These are phyloP conservation scores for Oophaga sylvatica DNA, from an alignment of 2,797 vertebrate species.

Conservation along the genomic window DNA sequence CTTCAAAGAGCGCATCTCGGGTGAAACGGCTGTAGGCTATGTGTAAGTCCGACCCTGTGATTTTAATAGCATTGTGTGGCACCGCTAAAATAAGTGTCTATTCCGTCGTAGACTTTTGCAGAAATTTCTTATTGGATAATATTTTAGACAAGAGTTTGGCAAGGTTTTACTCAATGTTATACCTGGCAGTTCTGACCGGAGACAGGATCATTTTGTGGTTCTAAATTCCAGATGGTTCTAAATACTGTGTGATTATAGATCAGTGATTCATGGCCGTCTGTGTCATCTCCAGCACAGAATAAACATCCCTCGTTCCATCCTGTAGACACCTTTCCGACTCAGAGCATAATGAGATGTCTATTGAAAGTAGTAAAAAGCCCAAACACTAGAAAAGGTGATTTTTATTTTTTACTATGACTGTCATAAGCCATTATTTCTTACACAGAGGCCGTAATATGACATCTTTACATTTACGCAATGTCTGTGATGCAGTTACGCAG, in stretches of 20 bases:
- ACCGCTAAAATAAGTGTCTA: no score
- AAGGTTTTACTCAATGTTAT: not conserved
- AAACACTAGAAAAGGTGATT: not conserved
- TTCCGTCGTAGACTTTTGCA: not conserved
- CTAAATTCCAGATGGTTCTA: not conserved
- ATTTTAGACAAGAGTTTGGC: slow-evolving; percentile 13
- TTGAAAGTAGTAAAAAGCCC: not conserved
- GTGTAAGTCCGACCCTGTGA: no score
- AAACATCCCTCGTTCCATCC: slow-evolving; percentile 4
- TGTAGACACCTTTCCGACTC: not conserved
- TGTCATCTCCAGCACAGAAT: slow-evolving; percentile 9
- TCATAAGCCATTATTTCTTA: not conserved
- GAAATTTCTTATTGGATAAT: not conserved
- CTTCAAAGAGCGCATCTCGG: no score
- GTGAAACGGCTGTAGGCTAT: no score
- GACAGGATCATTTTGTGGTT: slow-evolving; percentile 18
- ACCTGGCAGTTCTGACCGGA: slow-evolving; percentile 14
- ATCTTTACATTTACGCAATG: no score
- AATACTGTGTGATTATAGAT: slow-evolving; percentile 3
- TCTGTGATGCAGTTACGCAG: no score
- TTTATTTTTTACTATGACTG: not conserved
- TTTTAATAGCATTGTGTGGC: no score
- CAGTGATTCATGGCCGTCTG: slow-evolving; percentile 4
- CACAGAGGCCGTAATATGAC: no score
- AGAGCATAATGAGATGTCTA: slow-evolving; percentile 2